Base-by-base conservation (phyloP, 2,888 invertebrate species). In the Himalopsyche kuldschensis region DNA sequence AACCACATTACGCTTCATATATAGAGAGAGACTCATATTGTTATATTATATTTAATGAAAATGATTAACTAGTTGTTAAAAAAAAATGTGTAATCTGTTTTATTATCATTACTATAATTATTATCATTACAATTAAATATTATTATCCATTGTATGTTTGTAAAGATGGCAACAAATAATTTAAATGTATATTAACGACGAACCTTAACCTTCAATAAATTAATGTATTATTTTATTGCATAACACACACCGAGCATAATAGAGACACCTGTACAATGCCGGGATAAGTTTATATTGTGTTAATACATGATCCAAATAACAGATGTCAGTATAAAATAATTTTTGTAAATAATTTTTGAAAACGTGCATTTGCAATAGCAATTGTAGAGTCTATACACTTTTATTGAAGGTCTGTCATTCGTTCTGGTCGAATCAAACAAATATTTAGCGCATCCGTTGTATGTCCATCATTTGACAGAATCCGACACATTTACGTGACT, bases 1-100 rank as follows among this genome's bases (percentile, higher is more conserved):
- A 83, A 85, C 82, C 85, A 85, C 85, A 85, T 79, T 85, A 85
- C 85, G 85, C 85, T 85, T 85, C 84, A 82, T 79, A 41, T 15
- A 83, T 85, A 85, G 84, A 83, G 84, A 69, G 69, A 83, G 85
- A 84, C 85, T 85, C 83, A 80, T 81, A 82, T 83, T 84, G 84
- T 85, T 83, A 79, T 79, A 77, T 20, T 82, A 55, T 78, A 78
- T 77, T 80, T 35, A 85, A 85, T 81, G 32, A 84, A 85, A 80
- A 47, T 79, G 79, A 85, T 85, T 80, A 81, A 85, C 81, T 85
- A 85, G 82, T 85, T 78, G 81, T 81, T 81, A 63, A 84, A 80
- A 63, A 32, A 79, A 55, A 77, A 41, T 41, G 46, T 80, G 55
- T 80, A 83, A 83, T 35, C 83, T 83, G 82, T 82, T 82, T 82